Evolutionary conservation across 2,797 vertebrate species (phyloP), one percentile per base, ranked within the genome.

Genomic region (Champsocephalus esox): DNA sequence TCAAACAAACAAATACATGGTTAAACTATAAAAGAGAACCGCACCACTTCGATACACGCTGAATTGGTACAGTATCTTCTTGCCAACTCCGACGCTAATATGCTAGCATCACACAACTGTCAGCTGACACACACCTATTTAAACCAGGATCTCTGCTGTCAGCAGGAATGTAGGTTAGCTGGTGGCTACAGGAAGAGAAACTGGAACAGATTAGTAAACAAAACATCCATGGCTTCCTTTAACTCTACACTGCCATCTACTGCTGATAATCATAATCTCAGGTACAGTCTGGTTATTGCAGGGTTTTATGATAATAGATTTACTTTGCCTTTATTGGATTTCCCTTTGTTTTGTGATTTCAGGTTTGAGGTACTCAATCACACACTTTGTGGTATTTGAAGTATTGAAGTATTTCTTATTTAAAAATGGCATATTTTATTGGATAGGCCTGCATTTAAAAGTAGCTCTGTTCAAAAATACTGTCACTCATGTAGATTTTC

Each of bases 51-150:
- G 24, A 19, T 12, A 19, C 38, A 66, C 7, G 2, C 3, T 28
- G 17, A 68, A 43, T 28, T 7, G 60, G 24, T 5, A 2, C 7
- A 19, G 3, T 17, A 10, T 64, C 10, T 43, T 50, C n/a, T 50
- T 14, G 72, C 28, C 82, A 73, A 21, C 76, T 59, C 21, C 21
- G 19, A 61, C 51, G 86, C 83, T 89, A 85, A 62, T 71, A 38
- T 56, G 81, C 60, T 88, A 89, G 70, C 83, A 83, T 88, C 84
- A 85, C 74, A 78, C 62, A 70, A 9, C 66, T 66, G 87, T 92
- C 92, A 93, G 86, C 88, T 93, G 92, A 87, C 81, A 46, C 60
- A 71, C 50, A 61, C 41, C 65, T 57, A 51, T 19, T 38, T n/a
- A 1, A 51, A 12, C 3, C 69, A 6, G 62, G 74, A 75, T 59